Percentiles rank a stretch among this genome's conserved stretches.
These are phyloP conservation scores for Galeopterus variegatus DNA, from an alignment of 2,113 vertebrate genomes.

Conservation along the genomic window DNA sequence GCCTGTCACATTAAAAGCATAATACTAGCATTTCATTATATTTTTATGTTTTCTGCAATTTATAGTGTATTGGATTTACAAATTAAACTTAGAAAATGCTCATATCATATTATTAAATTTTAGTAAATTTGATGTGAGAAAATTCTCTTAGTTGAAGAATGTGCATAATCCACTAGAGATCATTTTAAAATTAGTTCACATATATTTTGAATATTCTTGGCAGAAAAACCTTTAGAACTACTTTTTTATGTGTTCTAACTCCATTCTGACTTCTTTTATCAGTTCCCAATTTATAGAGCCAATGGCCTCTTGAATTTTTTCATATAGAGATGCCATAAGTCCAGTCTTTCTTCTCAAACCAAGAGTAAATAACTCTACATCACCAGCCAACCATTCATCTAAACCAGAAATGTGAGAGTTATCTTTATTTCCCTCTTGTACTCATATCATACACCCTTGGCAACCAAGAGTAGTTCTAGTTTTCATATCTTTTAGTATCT, in stretches of 20 bases:
- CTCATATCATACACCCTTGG: not conserved
- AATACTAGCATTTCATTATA: not conserved
- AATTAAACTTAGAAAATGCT: constrained; percentile 9
- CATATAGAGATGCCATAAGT: not conserved
- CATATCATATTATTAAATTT: not conserved
- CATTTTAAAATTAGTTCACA: not conserved
- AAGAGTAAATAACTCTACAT: not conserved
- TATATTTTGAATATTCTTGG: not conserved
- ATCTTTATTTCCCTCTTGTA: not conserved
- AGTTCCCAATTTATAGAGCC: not conserved
- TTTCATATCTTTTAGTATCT: not conserved
- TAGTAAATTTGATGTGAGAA: not conserved
- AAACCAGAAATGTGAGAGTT: not conserved
- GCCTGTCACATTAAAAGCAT: not conserved
- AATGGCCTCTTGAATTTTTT: not conserved
- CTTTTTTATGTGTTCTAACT: not conserved
- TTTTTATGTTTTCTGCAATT: constrained; percentile 9
- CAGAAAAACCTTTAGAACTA: not conserved
- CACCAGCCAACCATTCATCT: not conserved
- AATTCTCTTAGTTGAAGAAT: not conserved
- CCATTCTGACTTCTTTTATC: not conserved
- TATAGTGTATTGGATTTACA: not conserved
- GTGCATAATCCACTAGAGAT: not conserved
- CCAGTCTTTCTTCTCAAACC: not conserved
- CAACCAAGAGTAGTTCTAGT: not conserved